A percentile compares a stretch with the other conserved stretches of the same genome.
Conservation (phyloP, 2,113 vertebrate genomes). For the Corydoras sp. region DNA sequence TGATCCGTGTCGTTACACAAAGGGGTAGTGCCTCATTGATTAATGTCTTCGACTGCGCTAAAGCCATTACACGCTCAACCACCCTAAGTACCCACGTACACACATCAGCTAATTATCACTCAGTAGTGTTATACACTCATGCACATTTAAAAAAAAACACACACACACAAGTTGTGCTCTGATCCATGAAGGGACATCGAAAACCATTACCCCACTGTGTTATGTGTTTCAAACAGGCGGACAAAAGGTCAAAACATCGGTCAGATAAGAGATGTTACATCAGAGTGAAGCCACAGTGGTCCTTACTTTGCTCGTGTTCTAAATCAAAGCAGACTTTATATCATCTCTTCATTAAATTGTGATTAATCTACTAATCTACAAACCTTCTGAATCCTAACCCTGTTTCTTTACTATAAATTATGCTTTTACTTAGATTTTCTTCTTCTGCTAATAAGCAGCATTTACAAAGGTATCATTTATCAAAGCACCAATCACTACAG, state of each 20-base stretch:
- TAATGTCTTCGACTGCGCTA: conserved; percentile 16
- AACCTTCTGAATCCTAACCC: no score
- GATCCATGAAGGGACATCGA: conserved; percentile 28
- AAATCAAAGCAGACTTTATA: no score
- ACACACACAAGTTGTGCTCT: conserved; percentile 27
- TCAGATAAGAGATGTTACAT: neutral
- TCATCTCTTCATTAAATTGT: no score
- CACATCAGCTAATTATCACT: conserved; percentile 37
- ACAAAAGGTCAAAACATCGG: conserved; percentile 15
- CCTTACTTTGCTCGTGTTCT: no score
- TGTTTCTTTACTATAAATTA: no score
- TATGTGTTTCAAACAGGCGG: conserved; percentile 3
- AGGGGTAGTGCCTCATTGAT: conserved; percentile 34
- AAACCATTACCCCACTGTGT: conserved; percentile 2
- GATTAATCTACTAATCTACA: no score
- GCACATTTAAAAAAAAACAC: conserved; percentile 21
- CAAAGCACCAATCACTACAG: no score
- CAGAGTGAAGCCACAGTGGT: no score
- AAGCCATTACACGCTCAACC: conserved; percentile 40
- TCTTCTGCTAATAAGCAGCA: no score
- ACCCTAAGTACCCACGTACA: conserved; percentile 33
- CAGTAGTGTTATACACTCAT: conserved; percentile 20
- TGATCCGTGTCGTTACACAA: conserved; percentile 37
- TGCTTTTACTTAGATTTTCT: no score
- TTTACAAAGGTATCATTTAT: no score